phyloP scores from a whole-genome alignment of 2,888 invertebrate species.

The Drosophila macrospina region DNA sequence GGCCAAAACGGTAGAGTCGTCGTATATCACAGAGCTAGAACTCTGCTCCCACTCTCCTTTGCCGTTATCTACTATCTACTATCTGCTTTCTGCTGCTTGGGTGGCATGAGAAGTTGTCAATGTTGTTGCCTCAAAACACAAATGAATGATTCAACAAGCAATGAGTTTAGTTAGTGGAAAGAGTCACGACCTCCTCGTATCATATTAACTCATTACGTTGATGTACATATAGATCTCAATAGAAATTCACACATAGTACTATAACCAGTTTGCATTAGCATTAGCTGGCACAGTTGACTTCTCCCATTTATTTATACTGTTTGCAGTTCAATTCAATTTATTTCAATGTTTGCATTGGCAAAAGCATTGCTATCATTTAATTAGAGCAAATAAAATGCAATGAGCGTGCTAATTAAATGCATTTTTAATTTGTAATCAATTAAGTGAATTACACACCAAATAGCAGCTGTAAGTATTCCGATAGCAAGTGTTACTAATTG shows the following conservation, averaged over 20 bases:
- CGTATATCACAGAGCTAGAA: conserved; percentile 29
- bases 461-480: conserved; percentile 10
- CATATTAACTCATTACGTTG: background rate
- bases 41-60: background rate
- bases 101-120: conserved; percentile 38
- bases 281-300: conserved; percentile 11
- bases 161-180: background rate
- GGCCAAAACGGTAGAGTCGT: conserved; percentile 28
- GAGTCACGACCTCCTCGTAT: conserved; percentile 14
- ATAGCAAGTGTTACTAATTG: conserved; percentile 45
- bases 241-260: conserved; percentile 5
- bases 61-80: too few species aligned
- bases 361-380: conserved; percentile 68
- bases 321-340: conserved; percentile 44
- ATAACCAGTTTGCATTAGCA: conserved; percentile 31
- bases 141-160: conserved; percentile 29
- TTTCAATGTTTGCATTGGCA: conserved; percentile 42
- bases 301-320: conserved; percentile 16
- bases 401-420: conserved; percentile 64
- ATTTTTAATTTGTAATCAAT: conserved; percentile 76
- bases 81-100: background rate
- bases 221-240: conserved; percentile 2
- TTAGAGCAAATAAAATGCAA: conserved; percentile 68
- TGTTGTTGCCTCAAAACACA: conserved; percentile 10
- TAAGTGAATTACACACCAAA: conserved; percentile 59